These are phyloP conservation scores for Hypanus sabinus DNA, from an alignment of 2,113 vertebrate species.

Conservation along the genomic window DNA sequence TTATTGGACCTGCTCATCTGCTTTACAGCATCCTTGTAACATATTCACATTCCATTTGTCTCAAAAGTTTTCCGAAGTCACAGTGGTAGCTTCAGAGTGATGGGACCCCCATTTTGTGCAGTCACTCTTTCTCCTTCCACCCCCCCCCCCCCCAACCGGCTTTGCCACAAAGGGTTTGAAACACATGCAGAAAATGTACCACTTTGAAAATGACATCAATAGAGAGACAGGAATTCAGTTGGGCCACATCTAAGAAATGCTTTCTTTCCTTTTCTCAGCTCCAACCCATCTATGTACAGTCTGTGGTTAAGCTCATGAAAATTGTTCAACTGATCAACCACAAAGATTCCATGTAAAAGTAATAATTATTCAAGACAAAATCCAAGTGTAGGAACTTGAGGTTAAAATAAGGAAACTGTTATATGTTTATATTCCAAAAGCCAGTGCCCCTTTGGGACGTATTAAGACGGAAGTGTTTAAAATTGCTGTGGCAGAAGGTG, in stretches of 20 bases:
- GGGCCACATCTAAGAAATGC: too few species aligned
- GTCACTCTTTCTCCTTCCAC: too few species aligned
- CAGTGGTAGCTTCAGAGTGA: background rate
- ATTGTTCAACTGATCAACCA: too few species aligned
- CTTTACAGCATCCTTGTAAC: background rate
- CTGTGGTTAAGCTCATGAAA: too few species aligned
- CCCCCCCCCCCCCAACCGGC: too few species aligned
- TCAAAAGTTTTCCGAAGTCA: background rate
- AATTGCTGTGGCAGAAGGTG: background rate
- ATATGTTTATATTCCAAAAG: background rate
- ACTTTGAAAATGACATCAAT: too few species aligned
- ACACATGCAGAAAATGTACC: too few species aligned
- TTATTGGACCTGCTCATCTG: background rate
- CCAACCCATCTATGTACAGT: background rate
- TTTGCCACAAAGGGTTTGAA: too few species aligned
- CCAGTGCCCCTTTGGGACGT: background rate
- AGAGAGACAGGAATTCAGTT: too few species aligned
- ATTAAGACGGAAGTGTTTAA: background rate
- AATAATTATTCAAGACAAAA: background rate
- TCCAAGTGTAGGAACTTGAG: background rate
- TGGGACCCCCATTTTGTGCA: too few species aligned
- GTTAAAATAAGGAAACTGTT: background rate
- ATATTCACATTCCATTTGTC: background rate
- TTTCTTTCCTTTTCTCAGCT: too few species aligned
- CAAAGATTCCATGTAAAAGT: background rate